Evolutionary conservation across 2,888 invertebrate species (phyloP), one percentile per base, ranked within the genome.

Genomic region (Craniophora ligustri): DNA sequence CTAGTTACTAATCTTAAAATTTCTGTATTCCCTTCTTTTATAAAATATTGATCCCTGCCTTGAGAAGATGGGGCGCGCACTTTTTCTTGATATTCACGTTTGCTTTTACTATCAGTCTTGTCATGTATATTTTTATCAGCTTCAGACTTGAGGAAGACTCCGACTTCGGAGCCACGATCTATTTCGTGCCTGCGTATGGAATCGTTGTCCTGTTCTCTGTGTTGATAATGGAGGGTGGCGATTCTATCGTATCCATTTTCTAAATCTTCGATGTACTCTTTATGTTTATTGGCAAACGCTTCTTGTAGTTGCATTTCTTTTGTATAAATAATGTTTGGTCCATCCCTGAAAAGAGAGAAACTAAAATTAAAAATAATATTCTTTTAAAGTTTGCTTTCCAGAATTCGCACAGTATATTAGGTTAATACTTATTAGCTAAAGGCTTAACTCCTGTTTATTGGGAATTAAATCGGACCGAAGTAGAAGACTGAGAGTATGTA

Each of bases 11-110:
- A 87, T 61, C 97, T 94, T 41, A 98, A 87, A 58, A 98, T 97
- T 92, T 98, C 98, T 0, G 97, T 96, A 77, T 97, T 97, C 0
- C 97, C 98, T 77, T 97, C 97, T 78, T 97, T 95, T 32, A 97
- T 97, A 77, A 96, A 98, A 75, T 96, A 95, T 75, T 96, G 96
- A 79, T 96, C 96, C 56, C 96, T 92, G 42, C 94, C 93, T 40
- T 89, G 88, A 60, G 92, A 82, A 69, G 92, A 84, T 45, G 85
- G 85, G 67, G 80, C 89, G 39, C 82, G 85, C 26, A 82, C 75
- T 69, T 87, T 90, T 38, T 85, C 87, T 72, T 79, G 82, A 54
- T 71, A 81, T 65, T 91, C 88, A 42, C 63, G 68, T 78, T 87
- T 88, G 16, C 65, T 71, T 77, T 84, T 87, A 45, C 62, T 80